Evolutionary conservation across 2,888 invertebrate species (phyloP), one percentile per base, ranked within the genome.

Genomic region (Quadroppia sp.): DNA sequence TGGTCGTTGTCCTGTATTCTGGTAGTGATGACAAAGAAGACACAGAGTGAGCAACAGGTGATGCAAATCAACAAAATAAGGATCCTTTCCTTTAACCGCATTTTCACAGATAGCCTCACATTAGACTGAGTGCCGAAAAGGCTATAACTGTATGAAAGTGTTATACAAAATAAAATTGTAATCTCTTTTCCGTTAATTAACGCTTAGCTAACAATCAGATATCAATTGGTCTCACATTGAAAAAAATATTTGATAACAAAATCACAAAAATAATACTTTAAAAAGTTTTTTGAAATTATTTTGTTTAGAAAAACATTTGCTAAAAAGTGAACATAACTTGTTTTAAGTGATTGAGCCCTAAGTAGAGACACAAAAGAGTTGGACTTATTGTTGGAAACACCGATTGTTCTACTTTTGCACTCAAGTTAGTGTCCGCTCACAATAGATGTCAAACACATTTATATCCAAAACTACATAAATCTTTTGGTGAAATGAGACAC

Each of bases 21-120:
- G n/a, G 73, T 42, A 17, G 73, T 73, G 13, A 75, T 50, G n/a
- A 75, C 71, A 11, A 75, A 74, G 23, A 75, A 71, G 25, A 75
- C 61, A 48, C 61, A 71, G 7, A 75, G 17, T 17, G 45, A 32
- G 59, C 74, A 50, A 69, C 75, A 74, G 13, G 71, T 67, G 61
- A 40, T 50, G 28, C 48, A 50, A 9, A 75, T 75, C 42, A 74
- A 36, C 36, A 75, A 59, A 30, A 75, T 56, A 9, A 75, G 71
- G 50, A 75, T 61, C 25, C 75, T 56, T 40, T 75, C 75, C 45
- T 75, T 75, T 15, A 75, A 28, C 11, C 75, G 71, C 75, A 75
- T 75, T 67, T 61, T 42, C 42, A 42, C 11, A 15, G 9, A 45
- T 70, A 23, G 11, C 25, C 40, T 25, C 7, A 70, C 28, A 40